These are phyloP conservation scores for Salarias fasciatus DNA, from an alignment of 2,797 vertebrate species.

Conservation along the genomic window DNA sequence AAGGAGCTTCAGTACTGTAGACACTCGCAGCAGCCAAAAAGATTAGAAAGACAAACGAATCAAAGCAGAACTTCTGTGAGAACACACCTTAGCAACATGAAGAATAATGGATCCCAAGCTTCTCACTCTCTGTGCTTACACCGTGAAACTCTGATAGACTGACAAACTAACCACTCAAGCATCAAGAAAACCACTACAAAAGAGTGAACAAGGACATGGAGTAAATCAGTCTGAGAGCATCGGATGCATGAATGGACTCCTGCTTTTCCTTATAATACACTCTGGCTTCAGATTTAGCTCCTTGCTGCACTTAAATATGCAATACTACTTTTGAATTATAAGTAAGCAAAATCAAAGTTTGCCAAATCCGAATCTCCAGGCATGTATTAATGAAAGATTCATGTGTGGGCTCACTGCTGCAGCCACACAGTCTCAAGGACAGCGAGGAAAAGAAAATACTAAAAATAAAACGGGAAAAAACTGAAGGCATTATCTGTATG, in stretches of 20 bases:
- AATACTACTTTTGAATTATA: constrained; percentile 26
- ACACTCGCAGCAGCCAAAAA: constrained; percentile 5
- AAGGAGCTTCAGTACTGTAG: constrained; percentile 2
- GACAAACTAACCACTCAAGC: not conserved
- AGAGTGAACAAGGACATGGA: not conserved
- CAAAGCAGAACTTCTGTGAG: not conserved
- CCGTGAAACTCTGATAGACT: not conserved
- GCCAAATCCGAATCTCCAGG: constrained; percentile 32
- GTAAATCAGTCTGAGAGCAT: not conserved
- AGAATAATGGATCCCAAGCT: constrained; percentile 5
- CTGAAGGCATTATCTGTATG: constrained; percentile 8
- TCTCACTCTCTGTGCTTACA: not conserved
- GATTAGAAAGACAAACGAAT: constrained; percentile 8
- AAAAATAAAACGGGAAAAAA: constrained; percentile 5
- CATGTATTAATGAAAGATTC: constrained; percentile 39
- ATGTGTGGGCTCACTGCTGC: constrained; percentile 14
- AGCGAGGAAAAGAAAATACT: constrained; percentile 6
- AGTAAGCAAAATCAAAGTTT: not conserved
- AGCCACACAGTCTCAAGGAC: constrained; percentile 25
- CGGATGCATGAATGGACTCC: not conserved
- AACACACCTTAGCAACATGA: constrained; percentile 4
- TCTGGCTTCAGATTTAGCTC: not conserved
- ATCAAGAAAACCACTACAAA: not conserved
- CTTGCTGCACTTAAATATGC: constrained; percentile 9
- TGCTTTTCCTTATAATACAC: not conserved